Evolutionary conservation across 2,888 invertebrate species (phyloP), one percentile per base, ranked within the genome.

Genomic region (Bugula neritina): DNA sequence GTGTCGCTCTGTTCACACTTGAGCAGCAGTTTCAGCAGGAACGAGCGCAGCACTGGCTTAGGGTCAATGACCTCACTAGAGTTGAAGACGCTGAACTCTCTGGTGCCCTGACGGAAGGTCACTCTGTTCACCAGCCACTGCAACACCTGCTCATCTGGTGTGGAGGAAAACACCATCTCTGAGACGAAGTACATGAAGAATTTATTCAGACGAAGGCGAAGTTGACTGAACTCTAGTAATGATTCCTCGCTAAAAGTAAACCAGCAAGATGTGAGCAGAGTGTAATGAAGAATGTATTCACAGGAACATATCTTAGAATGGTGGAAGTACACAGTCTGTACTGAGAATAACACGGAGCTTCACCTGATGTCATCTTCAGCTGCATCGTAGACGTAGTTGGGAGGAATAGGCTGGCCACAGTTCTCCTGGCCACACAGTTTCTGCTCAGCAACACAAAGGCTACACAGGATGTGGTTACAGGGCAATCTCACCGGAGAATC

Each of bases 11-110:
- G 63, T n/a, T 31, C 31, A 34, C 63, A 63, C 63, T 76, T 73
- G 25, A 80, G 76, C 21, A 81, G 76, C 35, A 79, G 77, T 71
- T 80, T 79, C 25, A 81, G 76, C 54, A 80, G 73, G 71, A 80
- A 79, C 1, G 79, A 80, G 27, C 81, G 73, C 5, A 80, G 75
- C 1, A 80, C 79, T n/a, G 80, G 81, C 3, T 76, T 79, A 3
- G 79, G 79, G 72, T 80, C 80, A 72, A 80, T 76, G 35, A 76
- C 73, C 55, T 78, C 79, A 58, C 77, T 75, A 70, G 78, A 77
- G 54, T 43, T 71, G 35, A 31, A 31, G 1, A n/a, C 69, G 35
- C 54, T 35, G 1, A 34, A 17, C 29, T 34, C 35, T 21, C 5
- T 71, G 57, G 5, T 54, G 29, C 73, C 57, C 21, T 71, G 27